phyloP scores from a whole-genome alignment of 2,113 vertebrate species.

The Halichoerus grypus region DNA sequence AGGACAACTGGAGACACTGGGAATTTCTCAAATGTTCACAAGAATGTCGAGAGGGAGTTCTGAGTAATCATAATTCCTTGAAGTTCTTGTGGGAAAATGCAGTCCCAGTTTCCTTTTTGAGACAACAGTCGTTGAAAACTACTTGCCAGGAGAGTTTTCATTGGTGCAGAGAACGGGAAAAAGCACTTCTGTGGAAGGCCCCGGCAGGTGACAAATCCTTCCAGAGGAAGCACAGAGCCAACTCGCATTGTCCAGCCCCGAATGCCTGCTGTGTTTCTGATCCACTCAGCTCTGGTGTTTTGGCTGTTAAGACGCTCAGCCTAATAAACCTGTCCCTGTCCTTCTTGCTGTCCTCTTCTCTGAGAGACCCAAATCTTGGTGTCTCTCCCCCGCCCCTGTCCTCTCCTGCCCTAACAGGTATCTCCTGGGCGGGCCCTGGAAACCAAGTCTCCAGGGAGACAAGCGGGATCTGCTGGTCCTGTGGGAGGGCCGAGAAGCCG shows the following conservation, averaged over 20 bases:
- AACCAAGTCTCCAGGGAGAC: background rate
- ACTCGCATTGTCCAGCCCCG: no score
- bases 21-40: constrained; percentile 78
- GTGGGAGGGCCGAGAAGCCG: background rate
- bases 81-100: constrained; percentile 75
- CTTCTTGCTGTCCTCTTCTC: background rate
- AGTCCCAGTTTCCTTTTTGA: constrained; percentile 71
- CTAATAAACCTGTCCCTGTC: background rate
- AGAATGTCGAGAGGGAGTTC: constrained; percentile 59
- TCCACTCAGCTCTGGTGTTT: background rate
- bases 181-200: background rate
- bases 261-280: background rate
- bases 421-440: background rate
- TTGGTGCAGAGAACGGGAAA: background rate
- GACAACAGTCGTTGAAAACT: constrained; percentile 46
- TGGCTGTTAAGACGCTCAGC: background rate
- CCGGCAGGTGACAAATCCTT: background rate
- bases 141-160: background rate
- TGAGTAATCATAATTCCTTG: constrained; percentile 80
- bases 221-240: background rate
- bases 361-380: background rate
- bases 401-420: background rate
- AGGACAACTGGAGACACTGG: constrained; percentile 26
- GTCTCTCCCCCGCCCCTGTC: background rate
- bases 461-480: background rate